Evolutionary conservation across 2,113 vertebrate species (phyloP).

Genomic region (Equus quagga): DNA sequence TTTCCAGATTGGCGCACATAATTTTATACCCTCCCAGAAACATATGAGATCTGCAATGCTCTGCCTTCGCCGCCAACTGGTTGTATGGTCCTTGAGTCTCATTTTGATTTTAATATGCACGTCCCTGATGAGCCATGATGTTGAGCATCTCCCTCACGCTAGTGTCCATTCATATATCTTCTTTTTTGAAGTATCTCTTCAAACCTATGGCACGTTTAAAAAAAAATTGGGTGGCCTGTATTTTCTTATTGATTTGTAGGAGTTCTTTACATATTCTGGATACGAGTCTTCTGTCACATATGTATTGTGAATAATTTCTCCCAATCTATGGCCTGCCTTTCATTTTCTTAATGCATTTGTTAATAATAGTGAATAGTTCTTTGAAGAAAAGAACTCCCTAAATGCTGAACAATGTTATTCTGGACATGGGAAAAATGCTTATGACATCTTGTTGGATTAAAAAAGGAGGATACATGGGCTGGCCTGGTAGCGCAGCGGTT

Average conservation of each 20-base stretch:
- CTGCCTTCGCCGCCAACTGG: not conserved
- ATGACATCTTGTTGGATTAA: not conserved
- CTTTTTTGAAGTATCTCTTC: not conserved
- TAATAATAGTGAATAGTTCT: not conserved
- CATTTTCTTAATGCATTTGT: not conserved
- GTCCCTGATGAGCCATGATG: not conserved
- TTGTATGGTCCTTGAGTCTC: not conserved
- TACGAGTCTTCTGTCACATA: not conserved
- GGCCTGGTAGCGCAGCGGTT: too few relatives aligned
- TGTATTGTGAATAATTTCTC: not conserved
- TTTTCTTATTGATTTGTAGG: too few relatives aligned
- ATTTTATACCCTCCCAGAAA: not conserved
- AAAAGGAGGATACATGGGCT: not conserved
- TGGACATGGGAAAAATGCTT: not conserved
- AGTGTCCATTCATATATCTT: not conserved
- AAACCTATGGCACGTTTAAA: too few relatives aligned
- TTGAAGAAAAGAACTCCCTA: not conserved
- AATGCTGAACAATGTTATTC: not conserved
- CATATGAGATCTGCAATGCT: not conserved
- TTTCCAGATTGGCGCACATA: not conserved
- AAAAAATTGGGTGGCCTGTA: too few relatives aligned
- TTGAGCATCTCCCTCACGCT: not conserved
- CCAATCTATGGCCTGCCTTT: not conserved
- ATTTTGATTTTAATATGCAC: not conserved
- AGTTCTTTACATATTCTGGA: not conserved